Evolutionary conservation across 2,113 vertebrate species (phyloP).

Genomic region (Heterotilapia buettikoferi): DNA sequence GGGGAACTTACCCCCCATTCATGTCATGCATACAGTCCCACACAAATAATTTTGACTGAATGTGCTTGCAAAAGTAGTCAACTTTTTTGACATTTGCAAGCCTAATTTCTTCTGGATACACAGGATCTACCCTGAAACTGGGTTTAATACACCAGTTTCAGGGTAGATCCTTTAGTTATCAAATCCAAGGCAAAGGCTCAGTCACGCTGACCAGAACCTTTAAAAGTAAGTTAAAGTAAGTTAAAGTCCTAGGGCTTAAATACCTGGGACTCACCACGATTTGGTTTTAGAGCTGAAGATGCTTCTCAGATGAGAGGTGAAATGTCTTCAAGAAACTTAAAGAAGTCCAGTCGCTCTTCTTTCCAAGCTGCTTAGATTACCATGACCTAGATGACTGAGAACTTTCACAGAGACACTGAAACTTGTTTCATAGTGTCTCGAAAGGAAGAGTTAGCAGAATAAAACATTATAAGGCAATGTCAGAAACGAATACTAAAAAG

Average conservation of each 20-base stretch:
- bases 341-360: background rate
- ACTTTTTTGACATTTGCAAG: no score
- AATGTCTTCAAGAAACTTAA: background rate
- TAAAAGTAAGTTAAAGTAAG: background rate
- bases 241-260: background rate
- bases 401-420: background rate
- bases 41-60: no score
- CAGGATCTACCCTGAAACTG: background rate
- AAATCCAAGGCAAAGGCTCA: background rate
- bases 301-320: background rate
- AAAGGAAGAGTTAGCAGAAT: background rate
- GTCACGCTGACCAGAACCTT: background rate
- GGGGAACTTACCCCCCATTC: background rate
- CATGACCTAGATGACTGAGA: background rate
- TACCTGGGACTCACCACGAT: background rate
- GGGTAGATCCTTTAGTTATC: background rate
- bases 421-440: background rate
- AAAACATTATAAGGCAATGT: background rate
- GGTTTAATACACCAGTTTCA: background rate
- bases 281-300: background rate
- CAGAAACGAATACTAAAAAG: background rate
- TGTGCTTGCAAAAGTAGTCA: no score
- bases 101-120: background rate
- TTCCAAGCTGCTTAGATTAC: background rate
- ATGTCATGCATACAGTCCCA: no score